A percentile compares a stretch with the other conserved stretches of the same genome.
Evolutionary conservation across 2,888 invertebrate genomes (phyloP).

Genomic region (Escarpia spicata): DNA sequence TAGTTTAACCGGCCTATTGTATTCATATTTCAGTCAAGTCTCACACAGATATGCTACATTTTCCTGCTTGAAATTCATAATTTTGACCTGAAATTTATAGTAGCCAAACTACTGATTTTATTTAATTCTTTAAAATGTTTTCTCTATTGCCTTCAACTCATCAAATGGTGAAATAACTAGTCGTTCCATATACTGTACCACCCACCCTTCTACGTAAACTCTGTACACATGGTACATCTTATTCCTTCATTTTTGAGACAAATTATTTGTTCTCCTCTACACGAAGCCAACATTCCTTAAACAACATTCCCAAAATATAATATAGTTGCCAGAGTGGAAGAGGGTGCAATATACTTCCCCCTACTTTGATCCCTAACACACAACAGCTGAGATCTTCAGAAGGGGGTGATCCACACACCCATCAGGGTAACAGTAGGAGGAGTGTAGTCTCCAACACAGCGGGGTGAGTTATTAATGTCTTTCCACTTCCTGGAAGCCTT

Average conservation of each 20-base stretch:
- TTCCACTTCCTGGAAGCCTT: background rate
- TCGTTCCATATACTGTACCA: background rate
- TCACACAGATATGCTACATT: no score
- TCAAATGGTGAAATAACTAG: background rate
- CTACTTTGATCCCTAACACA: constrained; percentile 1
- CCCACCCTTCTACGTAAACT: background rate
- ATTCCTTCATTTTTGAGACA: background rate
- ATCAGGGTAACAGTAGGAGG: background rate
- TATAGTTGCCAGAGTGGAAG: background rate
- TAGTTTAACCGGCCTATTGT: no score
- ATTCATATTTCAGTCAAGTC: no score
- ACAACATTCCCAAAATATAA: background rate
- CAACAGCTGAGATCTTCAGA: background rate
- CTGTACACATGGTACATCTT: background rate
- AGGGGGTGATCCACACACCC: background rate
- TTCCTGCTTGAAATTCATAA: no score
- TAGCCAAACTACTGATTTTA: background rate
- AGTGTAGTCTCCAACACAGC: background rate
- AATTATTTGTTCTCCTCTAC: background rate
- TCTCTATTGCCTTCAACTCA: background rate
- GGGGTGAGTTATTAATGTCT: constrained; percentile 1
- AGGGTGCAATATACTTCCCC: background rate
- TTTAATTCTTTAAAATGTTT: background rate
- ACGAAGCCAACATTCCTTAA: background rate
- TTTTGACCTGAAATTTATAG: no score